phyloP scores from a whole-genome alignment of 2,113 vertebrate species.

The Ciconia boyciana region DNA sequence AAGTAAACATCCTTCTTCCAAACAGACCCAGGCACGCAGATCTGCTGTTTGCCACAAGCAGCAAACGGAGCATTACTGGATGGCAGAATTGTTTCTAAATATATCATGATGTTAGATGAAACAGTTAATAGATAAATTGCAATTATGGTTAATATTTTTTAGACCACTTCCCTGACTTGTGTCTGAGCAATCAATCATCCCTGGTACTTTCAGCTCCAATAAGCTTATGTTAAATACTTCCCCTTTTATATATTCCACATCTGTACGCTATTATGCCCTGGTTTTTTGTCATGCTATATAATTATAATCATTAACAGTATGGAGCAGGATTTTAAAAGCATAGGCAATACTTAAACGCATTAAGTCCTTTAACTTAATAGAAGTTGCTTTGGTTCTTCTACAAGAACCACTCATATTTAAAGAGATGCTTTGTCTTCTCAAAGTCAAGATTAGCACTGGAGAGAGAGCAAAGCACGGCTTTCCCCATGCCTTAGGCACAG shows the following conservation, averaged over 20 bases:
- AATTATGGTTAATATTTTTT: slow-evolving; percentile 59
- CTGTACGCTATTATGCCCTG: not conserved
- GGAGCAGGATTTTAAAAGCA: slow-evolving; percentile 8
- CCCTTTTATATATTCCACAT: not conserved
- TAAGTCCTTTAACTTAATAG: not conserved
- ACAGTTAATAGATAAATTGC: slow-evolving; percentile 29
- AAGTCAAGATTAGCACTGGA: not conserved
- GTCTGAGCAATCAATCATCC: slow-evolving; percentile 4
- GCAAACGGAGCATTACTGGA: not conserved
- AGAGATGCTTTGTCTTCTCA: not conserved
- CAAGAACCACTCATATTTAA: not conserved
- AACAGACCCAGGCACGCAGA: not conserved
- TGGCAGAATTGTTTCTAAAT: slow-evolving; percentile 16
- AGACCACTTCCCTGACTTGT: slow-evolving; percentile 4
- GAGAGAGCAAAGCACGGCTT: not conserved
- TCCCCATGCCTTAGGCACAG: not conserved
- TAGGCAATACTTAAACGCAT: not conserved
- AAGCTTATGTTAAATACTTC: slow-evolving; percentile 4
- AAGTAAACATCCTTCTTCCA: slow-evolving; percentile 9
- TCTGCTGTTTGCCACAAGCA: not conserved
- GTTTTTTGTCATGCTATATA: not conserved
- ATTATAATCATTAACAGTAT: slow-evolving; percentile 2
- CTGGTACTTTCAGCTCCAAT: slow-evolving; percentile 27
- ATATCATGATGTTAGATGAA: not conserved
- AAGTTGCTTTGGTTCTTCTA: slow-evolving; percentile 1